Conservation (phyloP, 2,888 invertebrate species). For the Thumatha senex region DNA sequence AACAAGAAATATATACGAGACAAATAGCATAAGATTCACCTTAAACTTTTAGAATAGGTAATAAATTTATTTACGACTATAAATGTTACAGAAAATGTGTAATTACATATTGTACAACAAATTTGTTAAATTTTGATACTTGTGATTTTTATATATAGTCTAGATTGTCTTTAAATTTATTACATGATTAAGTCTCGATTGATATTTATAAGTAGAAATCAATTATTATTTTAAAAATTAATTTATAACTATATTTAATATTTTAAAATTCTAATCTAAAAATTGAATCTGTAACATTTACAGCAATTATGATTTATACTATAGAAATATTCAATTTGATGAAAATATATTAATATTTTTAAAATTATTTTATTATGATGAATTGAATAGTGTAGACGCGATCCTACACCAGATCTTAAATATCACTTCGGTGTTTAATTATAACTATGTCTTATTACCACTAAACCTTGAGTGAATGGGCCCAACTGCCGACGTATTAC, state of each 20-base stretch:
- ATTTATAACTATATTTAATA: neutral
- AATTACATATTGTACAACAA: too few relatives aligned
- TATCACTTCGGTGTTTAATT: slow-evolving; percentile 67
- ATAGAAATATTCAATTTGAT: slow-evolving; percentile 20
- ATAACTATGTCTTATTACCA: slow-evolving; percentile 33
- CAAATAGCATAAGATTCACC: slow-evolving; percentile 26
- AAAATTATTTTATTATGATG: slow-evolving; percentile 20
- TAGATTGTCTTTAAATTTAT: neutral
- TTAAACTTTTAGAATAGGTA: slow-evolving; percentile 23
- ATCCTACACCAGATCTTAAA: slow-evolving; percentile 54
- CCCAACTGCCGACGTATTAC: neutral
- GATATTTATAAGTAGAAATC: neutral
- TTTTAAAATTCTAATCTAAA: neutral
- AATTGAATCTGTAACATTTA: slow-evolving; percentile 32
- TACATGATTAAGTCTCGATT: too few relatives aligned
- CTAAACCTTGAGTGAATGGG: slow-evolving; percentile 30
- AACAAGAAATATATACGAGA: slow-evolving; percentile 18
- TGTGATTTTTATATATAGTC: neutral
- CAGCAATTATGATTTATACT: slow-evolving; percentile 21
- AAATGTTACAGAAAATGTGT: slow-evolving; percentile 34
- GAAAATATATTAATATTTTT: slow-evolving; percentile 31
- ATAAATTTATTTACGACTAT: slow-evolving; percentile 18
- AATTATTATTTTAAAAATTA: neutral
- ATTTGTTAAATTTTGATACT: too few relatives aligned
- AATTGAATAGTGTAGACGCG: slow-evolving; percentile 35